Conservation (phyloP, 2,113 vertebrate species). For the Stictonetta naevosa region DNA sequence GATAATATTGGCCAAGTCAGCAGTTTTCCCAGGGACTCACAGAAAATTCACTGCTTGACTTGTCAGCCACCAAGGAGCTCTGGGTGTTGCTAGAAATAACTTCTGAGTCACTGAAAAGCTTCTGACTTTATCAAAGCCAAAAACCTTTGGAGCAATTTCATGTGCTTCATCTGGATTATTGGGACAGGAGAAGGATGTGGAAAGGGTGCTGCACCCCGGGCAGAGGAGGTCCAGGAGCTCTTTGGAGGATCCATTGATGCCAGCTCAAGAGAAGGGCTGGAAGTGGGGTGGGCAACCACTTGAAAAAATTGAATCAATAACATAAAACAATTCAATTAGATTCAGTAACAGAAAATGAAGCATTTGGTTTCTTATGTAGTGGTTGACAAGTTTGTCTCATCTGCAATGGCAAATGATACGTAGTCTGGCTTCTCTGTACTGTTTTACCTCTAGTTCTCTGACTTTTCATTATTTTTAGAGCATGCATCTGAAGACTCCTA, state of each 20-base stretch:
- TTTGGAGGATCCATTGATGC: neutral
- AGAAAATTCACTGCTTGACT: conserved; percentile 77
- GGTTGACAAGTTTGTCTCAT: neutral
- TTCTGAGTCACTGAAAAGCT: conserved; percentile 71
- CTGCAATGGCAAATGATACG: neutral
- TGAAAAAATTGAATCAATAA: neutral
- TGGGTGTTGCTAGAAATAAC: conserved; percentile 74
- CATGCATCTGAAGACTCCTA: neutral
- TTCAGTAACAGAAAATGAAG: neutral
- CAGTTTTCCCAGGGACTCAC: conserved; percentile 78
- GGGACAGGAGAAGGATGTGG: neutral
- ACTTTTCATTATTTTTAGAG: neutral
- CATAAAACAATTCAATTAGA: neutral
- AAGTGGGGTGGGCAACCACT: neutral
- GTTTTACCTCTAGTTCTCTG: neutral
- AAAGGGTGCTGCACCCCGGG: neutral
- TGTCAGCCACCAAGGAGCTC: conserved; percentile 62
- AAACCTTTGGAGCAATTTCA: conserved; percentile 70
- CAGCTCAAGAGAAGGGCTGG: neutral
- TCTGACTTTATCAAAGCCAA: conserved; percentile 60
- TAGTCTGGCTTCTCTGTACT: neutral
- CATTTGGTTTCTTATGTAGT: neutral
- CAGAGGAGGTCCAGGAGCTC: neutral
- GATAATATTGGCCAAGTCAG: conserved; percentile 69
- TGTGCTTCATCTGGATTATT: neutral